Evolutionary conservation across 2,888 invertebrate species (phyloP).

Genomic region (Lysandra coridon): DNA sequence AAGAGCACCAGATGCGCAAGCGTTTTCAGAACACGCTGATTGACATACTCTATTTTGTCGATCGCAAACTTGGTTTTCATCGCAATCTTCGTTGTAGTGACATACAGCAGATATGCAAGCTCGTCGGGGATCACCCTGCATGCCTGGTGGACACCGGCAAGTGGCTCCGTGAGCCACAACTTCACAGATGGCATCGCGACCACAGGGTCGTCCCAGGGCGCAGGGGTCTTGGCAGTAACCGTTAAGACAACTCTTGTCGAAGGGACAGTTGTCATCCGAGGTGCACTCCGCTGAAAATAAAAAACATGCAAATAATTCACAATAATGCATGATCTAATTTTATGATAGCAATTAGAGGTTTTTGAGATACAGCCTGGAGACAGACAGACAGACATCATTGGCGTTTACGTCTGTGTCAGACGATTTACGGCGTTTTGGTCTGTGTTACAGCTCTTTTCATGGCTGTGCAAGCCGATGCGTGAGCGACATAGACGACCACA

Average conservation of each 20-base stretch:
- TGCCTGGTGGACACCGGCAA: conserved; percentile 91
- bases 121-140: conserved; percentile 90
- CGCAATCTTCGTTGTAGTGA: conserved; percentile 94
- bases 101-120: conserved; percentile 92
- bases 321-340: background rate
- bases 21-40: conserved; percentile 89
- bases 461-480: too few relatives aligned
- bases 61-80: conserved; percentile 91
- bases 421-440: too few relatives aligned
- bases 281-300: conserved; percentile 87
- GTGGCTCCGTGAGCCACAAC: conserved; percentile 88
- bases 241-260: conserved; percentile 89
- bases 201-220: conserved; percentile 84
- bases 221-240: conserved; percentile 92
- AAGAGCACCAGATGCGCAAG: conserved; percentile 88
- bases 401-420: too few relatives aligned
- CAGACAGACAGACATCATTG: too few relatives aligned
- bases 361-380: too few relatives aligned
- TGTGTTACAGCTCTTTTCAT: too few relatives aligned
- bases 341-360: too few relatives aligned
- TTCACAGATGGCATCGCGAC: conserved; percentile 88
- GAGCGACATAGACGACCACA: too few relatives aligned
- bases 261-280: conserved; percentile 89
- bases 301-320: conserved; percentile 34
- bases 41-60: conserved; percentile 90